phyloP scores from a whole-genome alignment of 2,113 vertebrate species.

The Tyrannus savana region DNA sequence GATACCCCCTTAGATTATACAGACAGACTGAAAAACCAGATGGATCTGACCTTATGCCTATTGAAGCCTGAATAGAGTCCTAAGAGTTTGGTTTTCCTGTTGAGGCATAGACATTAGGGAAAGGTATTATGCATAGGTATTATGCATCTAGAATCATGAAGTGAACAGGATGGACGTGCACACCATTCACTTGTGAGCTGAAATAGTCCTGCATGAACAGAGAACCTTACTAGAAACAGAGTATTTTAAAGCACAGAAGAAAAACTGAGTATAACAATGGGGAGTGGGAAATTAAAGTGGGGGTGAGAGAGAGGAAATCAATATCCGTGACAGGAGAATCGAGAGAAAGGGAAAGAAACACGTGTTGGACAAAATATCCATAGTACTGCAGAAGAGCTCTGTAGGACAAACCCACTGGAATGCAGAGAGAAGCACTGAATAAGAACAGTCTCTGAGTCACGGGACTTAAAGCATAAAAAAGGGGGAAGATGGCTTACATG shows the following conservation, averaged over 20 bases:
- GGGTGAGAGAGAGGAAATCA: rapidly evolving
- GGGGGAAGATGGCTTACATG: background rate
- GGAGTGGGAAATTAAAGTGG: rapidly evolving
- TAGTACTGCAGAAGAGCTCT: background rate
- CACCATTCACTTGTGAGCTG: background rate
- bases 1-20: background rate
- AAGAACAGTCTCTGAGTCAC: background rate
- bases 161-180: background rate
- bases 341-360: background rate
- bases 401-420: background rate
- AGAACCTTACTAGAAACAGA: background rate
- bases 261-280: background rate
- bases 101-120: rapidly evolving
- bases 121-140: rapidly evolving
- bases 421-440: background rate
- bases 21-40: background rate
- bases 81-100: background rate
- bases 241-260: background rate
- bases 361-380: background rate
- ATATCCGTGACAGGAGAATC: rapidly evolving
- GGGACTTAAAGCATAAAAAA: background rate
- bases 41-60: background rate
- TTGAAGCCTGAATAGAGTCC: background rate
- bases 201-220: rapidly evolving
- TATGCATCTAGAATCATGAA: background rate